These are phyloP conservation scores for Nomada goodeniana DNA, from an alignment of 2,888 invertebrate species.

Conservation along the genomic window DNA sequence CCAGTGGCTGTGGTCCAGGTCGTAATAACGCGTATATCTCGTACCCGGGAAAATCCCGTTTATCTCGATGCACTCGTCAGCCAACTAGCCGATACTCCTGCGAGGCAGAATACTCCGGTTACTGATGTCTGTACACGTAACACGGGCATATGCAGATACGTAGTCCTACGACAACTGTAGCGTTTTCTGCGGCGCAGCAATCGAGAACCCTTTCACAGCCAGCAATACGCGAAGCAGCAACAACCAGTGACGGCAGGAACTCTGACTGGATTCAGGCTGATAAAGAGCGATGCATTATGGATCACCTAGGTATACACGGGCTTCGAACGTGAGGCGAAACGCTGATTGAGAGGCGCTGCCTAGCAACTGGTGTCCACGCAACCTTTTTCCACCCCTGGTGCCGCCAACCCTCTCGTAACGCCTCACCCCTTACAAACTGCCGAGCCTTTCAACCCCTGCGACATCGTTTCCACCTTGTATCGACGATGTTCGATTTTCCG, in stretches of 20 bases:
- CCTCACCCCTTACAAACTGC: slow-evolving; percentile 26
- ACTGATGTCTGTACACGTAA: background rate
- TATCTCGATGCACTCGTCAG: slow-evolving; percentile 14
- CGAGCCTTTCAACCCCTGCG: background rate
- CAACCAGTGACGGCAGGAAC: slow-evolving; percentile 26
- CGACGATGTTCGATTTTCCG: background rate
- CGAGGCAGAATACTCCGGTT: background rate
- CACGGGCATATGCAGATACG: background rate
- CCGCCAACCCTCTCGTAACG: slow-evolving; percentile 35
- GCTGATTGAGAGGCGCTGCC: slow-evolving; percentile 81
- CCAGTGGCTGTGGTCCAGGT: background rate
- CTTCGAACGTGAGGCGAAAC: slow-evolving; percentile 74
- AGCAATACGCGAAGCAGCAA: slow-evolving; percentile 53
- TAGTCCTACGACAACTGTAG: background rate
- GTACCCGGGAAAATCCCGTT: slow-evolving; percentile 26
- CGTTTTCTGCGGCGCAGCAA: background rate
- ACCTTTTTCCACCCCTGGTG: slow-evolving; percentile 67
- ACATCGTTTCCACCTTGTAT: slow-evolving; percentile 5
- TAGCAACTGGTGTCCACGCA: slow-evolving; percentile 83
- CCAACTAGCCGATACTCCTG: slow-evolving; percentile 25
- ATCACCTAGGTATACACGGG: slow-evolving; percentile 68
- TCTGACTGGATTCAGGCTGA: slow-evolving; percentile 59
- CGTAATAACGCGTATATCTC: too few relatives aligned
- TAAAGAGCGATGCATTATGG: slow-evolving; percentile 76
- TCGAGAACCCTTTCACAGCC: slow-evolving; percentile 24